Evolutionary conservation across 1,140 invertebrate species (phyloP), one percentile per base, ranked within the genome.

Genomic region (Diorhabda carinulata): DNA sequence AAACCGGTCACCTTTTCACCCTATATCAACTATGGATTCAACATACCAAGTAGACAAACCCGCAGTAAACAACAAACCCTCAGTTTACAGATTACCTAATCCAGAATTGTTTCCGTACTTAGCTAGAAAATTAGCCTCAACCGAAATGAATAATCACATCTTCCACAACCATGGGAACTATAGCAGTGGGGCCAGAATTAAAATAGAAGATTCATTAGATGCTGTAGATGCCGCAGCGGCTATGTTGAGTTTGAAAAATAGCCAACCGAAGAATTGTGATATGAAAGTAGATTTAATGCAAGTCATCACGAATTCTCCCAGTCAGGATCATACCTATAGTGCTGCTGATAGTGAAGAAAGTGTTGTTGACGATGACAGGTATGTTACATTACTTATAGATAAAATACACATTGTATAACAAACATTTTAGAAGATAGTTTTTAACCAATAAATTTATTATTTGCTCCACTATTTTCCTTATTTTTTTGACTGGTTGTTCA

Each of bases 141-240:
- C 70, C 64, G 78, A 81, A 69, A 79, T 76, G 68, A 75, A 74
- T 44, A 61, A 61, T 72, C 45, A 77, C 77, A 74, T 68, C 64
- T 9, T 52, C n/a, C 47, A 52, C 47, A 52, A 52, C n/a, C 47
- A 52, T n/a, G 47, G 6, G 47, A 52, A 8, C 6, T n/a, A 52
- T 4, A 52, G 47, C n/a, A 52, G 47, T n/a, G 47, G 6, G 6
- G 6, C 47, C n/a, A 52, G 47, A 4, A 52, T 52, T n/a, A 75
- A 78, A 58, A 72, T 71, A 61, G 76, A 79, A 57, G 86, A 88
- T 58, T 84, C 86, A 56, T 84, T 88, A 57, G 88, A 88, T 67
- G 90, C 91, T 77, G 90, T 91, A 2, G 91, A 93, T 82, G 92
- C 92, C 5, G 92, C 92, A 3, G 89, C 91, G 6, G 91, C 92